Conservation (phyloP, 2,888 invertebrate genomes). For the Rhingia campestris region DNA sequence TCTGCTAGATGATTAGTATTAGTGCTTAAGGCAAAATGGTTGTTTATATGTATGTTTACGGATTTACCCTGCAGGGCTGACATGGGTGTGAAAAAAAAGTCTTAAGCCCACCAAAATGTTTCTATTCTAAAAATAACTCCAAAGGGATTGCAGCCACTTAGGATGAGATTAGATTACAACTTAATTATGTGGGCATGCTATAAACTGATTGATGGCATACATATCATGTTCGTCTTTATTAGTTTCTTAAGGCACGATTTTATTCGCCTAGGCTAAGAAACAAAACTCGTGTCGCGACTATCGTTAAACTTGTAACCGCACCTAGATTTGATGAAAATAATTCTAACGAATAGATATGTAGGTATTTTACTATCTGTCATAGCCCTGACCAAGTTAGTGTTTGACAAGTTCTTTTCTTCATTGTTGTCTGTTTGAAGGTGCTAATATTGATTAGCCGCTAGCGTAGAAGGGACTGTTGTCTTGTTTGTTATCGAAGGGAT, state of each 20-base stretch:
- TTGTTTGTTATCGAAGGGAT: background rate
- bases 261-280: background rate
- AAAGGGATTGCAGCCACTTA: background rate
- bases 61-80: background rate
- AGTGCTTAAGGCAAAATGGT: background rate
- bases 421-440: background rate
- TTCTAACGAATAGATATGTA: background rate
- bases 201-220: background rate
- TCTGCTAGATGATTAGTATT: background rate
- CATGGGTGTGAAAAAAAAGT: background rate
- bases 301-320: background rate
- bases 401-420: background rate
- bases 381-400: background rate
- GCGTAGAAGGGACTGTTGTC: background rate
- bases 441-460: background rate
- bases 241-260: background rate
- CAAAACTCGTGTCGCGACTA: background rate
- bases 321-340: background rate
- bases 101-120: background rate
- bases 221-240: background rate
- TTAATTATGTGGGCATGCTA: background rate
- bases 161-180: background rate
- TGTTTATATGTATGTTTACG: constrained; percentile 5
- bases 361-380: background rate
- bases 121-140: background rate